These are phyloP conservation scores for Archegozetes longisetosus DNA, from an alignment of 1,140 invertebrate genomes.

Conservation along the genomic window DNA sequence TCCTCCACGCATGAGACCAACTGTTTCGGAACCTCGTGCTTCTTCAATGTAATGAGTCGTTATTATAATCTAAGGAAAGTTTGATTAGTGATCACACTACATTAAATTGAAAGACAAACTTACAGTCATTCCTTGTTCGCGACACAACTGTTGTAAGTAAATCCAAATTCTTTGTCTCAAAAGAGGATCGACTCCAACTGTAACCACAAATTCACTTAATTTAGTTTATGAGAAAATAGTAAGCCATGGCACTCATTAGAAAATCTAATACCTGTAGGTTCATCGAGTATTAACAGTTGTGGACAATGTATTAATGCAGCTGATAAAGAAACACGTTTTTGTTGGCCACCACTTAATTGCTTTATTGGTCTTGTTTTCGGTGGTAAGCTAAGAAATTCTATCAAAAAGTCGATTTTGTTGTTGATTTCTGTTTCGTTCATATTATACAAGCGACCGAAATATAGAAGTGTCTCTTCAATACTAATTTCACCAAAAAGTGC, in stretches of 20 bases:
- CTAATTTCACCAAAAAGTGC: constrained; percentile 29
- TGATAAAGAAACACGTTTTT: constrained; percentile 75
- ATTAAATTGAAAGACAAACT: not conserved
- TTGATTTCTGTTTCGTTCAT: constrained; percentile 24
- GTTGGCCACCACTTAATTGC: constrained; percentile 62
- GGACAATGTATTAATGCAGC: constrained; percentile 82
- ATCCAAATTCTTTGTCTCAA: not conserved
- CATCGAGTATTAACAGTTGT: constrained; percentile 31
- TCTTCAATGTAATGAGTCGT: constrained; percentile 35
- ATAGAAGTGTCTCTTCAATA: constrained; percentile 28
- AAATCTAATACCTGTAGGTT: constrained; percentile 26
- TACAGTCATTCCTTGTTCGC: not conserved
- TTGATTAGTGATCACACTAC: constrained; percentile 4
- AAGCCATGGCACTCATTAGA: not conserved
- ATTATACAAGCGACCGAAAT: constrained; percentile 28
- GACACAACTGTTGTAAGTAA: not conserved
- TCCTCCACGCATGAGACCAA: constrained; percentile 31
- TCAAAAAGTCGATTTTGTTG: constrained; percentile 10
- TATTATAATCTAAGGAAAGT: constrained; percentile 29
- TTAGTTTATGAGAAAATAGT: not conserved
- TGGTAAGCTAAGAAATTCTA: constrained; percentile 12
- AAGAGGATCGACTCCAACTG: constrained; percentile 9
- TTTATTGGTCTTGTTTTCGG: not conserved
- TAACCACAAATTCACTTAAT: constrained; percentile 58
- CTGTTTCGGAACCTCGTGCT: constrained; percentile 27